Evolutionary conservation across 2,888 invertebrate genomes (phyloP).

Genomic region (Acanthosepion pharaonis): DNA sequence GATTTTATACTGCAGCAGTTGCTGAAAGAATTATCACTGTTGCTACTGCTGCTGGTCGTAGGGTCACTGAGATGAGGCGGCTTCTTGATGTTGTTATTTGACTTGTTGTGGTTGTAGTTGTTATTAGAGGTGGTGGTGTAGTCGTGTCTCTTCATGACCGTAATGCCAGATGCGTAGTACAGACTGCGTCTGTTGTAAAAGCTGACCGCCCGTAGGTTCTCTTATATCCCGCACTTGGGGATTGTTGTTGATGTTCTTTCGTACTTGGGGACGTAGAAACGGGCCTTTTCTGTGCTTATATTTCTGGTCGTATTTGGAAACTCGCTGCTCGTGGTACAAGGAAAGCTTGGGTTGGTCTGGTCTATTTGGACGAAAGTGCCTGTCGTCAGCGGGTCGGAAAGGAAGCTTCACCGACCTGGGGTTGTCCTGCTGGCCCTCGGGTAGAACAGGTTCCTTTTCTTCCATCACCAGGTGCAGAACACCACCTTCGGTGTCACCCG

Average conservation of each 20-base stretch:
- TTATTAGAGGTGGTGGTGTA: not conserved
- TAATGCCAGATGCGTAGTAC: not conserved
- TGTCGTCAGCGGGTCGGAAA: not conserved
- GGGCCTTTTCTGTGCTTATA: not conserved
- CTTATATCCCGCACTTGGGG: not conserved
- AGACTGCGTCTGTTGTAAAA: not conserved
- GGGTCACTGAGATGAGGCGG: not conserved
- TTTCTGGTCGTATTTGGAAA: not conserved
- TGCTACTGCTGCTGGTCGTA: not conserved
- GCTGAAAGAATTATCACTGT: not conserved
- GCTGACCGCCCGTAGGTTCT: not conserved
- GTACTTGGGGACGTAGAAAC: not conserved
- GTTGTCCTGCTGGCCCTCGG: constrained; percentile 33
- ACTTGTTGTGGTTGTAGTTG: not conserved
- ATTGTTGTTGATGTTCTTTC: not conserved
- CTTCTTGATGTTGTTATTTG: not conserved
- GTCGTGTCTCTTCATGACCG: constrained; percentile 33
- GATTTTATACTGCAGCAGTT: not conserved
- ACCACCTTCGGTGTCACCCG: not conserved
- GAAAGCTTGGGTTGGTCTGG: not conserved
- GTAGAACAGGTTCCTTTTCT: constrained; percentile 11
- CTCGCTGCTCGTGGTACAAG: not conserved
- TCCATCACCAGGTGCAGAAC: constrained; percentile 33
- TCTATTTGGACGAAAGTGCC: not conserved
- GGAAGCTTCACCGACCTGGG: constrained; percentile 4